Percentiles rank a stretch among this genome's conserved stretches.
These are phyloP conservation scores for Stichodactyla helianthus DNA, from an alignment of 64 coral and sea anemone genomes.

Conservation along the genomic window DNA sequence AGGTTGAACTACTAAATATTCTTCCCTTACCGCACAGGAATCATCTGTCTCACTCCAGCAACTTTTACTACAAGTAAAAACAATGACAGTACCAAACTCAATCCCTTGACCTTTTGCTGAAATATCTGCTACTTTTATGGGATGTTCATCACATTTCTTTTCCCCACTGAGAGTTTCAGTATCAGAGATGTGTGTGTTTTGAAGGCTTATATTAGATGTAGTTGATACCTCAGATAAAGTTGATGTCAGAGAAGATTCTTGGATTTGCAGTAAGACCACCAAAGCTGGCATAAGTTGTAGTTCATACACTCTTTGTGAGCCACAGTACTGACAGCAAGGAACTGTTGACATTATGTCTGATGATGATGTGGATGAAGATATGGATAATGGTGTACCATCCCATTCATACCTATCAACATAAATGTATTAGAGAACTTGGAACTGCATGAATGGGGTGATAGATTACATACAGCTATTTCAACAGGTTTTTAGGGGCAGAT, in stretches of 20 bases:
- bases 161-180: background rate
- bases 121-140: background rate
- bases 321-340: slow-evolving; percentile 52
- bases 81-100: slow-evolving; percentile 88
- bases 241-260: background rate
- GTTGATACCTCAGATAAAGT: background rate
- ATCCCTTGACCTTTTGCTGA: slow-evolving; percentile 1
- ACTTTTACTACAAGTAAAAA: slow-evolving; percentile 50
- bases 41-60: slow-evolving; percentile 58
- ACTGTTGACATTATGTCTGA: slow-evolving; percentile 18
- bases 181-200: background rate
- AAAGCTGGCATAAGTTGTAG: slow-evolving; percentile 74
- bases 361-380: slow-evolving; percentile 10
- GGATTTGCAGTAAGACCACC: background rate
- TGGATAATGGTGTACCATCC: slow-evolving; percentile 62
- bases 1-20: slow-evolving; percentile 61
- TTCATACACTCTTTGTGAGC: slow-evolving; percentile 57
- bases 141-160: background rate
- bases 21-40: slow-evolving; percentile 13
- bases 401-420: slow-evolving; percentile 34
- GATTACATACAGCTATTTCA: too few relatives aligned
- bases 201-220: background rate
- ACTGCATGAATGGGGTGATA: too few relatives aligned
- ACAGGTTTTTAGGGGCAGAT: too few relatives aligned
- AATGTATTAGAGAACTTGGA: too few relatives aligned